phyloP scores from a whole-genome alignment of 2,113 vertebrate genomes.

The Tyto alba region DNA sequence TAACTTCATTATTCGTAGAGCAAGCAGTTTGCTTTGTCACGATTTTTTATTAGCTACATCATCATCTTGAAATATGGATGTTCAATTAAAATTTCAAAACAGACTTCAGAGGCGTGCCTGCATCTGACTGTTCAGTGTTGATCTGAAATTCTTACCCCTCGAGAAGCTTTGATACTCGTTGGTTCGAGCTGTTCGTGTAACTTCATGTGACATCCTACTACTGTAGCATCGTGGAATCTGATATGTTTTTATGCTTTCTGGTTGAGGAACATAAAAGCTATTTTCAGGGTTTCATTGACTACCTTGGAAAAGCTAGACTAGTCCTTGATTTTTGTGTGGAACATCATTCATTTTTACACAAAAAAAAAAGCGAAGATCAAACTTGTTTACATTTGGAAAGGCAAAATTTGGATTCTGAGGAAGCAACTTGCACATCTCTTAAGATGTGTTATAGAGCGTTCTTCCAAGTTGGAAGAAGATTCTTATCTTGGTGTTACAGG shows the following conservation, averaged over 20 bases:
- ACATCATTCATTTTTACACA: not conserved
- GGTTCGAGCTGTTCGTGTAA: not conserved
- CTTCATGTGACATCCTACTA: not conserved
- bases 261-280: not conserved
- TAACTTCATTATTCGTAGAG: not conserved
- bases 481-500: not conserved
- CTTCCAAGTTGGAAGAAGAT: not conserved
- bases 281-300: not conserved
- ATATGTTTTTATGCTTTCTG: not conserved
- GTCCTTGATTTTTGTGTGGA: not conserved
- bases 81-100: not conserved
- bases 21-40: not conserved
- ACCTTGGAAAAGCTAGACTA: not conserved
- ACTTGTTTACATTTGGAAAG: not conserved
- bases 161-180: not conserved
- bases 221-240: fast-evolving
- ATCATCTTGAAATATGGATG: not conserved
- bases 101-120: not conserved
- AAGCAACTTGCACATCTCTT: not conserved
- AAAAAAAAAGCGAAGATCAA: not conserved
- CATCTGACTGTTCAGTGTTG: not conserved
- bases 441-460: not conserved
- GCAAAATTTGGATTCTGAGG: not conserved
- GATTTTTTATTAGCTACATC: not conserved
- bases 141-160: not conserved